phyloP scores from a whole-genome alignment of 2,888 invertebrate species.

The Agrochola lota region DNA sequence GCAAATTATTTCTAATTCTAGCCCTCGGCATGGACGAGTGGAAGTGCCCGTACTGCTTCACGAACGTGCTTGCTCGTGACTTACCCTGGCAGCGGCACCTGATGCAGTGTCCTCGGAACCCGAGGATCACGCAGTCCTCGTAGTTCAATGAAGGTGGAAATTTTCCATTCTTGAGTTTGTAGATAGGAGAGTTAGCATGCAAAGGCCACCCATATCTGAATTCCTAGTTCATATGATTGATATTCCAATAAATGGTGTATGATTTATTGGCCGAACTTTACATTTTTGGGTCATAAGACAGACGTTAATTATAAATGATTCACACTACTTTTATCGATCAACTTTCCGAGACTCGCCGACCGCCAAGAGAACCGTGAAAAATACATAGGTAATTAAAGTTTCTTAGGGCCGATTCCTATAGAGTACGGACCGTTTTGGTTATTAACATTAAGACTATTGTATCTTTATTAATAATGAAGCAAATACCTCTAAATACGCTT shows the following conservation, averaged over 20 bases:
- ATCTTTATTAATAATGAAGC: no score
- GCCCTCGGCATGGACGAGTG: constrained; percentile 91
- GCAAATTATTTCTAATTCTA: constrained; percentile 48
- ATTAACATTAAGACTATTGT: no score
- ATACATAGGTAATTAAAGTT: not conserved
- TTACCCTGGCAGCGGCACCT: constrained; percentile 96
- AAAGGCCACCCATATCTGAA: constrained; percentile 3
- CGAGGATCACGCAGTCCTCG: constrained; percentile 77
- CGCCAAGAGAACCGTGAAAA: not conserved
- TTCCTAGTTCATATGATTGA: not conserved
- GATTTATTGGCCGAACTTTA: not conserved
- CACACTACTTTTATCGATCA: not conserved
- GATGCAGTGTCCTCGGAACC: constrained; percentile 91
- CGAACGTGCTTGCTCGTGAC: constrained; percentile 93
- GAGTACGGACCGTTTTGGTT: no score
- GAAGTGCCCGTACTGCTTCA: constrained; percentile 96
- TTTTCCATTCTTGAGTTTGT: constrained; percentile 20
- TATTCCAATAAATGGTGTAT: not conserved
- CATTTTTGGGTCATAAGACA: not conserved
- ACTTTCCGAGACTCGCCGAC: not conserved
- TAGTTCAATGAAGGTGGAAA: constrained; percentile 45
- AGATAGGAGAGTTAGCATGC: constrained; percentile 13
- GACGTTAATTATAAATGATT: not conserved
- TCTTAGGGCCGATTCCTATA: not conserved
- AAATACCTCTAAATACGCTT: no score